These are phyloP conservation scores for Bedellia somnulentella DNA, from an alignment of 2,888 invertebrate genomes.

Conservation along the genomic window DNA sequence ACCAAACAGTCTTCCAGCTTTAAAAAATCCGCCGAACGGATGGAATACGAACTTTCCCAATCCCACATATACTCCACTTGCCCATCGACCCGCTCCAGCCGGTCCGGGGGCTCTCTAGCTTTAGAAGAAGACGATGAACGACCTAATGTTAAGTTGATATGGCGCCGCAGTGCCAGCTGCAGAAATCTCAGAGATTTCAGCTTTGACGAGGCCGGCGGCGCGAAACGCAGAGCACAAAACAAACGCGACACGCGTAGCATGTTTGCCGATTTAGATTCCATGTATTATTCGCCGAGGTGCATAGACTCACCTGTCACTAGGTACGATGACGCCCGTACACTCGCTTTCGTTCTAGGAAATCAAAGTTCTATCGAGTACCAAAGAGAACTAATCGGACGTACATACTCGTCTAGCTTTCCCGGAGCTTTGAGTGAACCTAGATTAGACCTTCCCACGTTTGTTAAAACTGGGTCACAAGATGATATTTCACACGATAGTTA, in stretches of 20 bases:
- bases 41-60: constrained; percentile 62
- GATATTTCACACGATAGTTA: constrained; percentile 88
- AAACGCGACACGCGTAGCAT: constrained; percentile 34
- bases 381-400: constrained; percentile 69
- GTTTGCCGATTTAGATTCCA: constrained; percentile 31
- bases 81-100: constrained; percentile 37
- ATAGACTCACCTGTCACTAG: constrained; percentile 73
- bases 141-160: constrained; percentile 47
- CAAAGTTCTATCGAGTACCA: constrained; percentile 67
- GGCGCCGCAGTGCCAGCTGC: constrained; percentile 82
- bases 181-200: constrained; percentile 79
- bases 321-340: constrained; percentile 68
- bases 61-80: constrained; percentile 59
- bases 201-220: constrained; percentile 70
- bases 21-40: constrained; percentile 44
- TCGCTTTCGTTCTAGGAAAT: constrained; percentile 23
- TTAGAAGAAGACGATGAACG: constrained; percentile 21
- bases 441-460: constrained; percentile 65
- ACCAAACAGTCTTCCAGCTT: constrained; percentile 47
- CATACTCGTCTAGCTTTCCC: constrained; percentile 85
- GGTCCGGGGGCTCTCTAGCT: constrained; percentile 32
- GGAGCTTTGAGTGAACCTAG: constrained; percentile 74
- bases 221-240: constrained; percentile 57
- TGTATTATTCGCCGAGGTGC: constrained; percentile 40
- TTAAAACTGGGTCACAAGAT: constrained; percentile 77